Evolutionary conservation across 2,888 invertebrate species (phyloP).

Genomic region (Eupithecia tripunctaria): DNA sequence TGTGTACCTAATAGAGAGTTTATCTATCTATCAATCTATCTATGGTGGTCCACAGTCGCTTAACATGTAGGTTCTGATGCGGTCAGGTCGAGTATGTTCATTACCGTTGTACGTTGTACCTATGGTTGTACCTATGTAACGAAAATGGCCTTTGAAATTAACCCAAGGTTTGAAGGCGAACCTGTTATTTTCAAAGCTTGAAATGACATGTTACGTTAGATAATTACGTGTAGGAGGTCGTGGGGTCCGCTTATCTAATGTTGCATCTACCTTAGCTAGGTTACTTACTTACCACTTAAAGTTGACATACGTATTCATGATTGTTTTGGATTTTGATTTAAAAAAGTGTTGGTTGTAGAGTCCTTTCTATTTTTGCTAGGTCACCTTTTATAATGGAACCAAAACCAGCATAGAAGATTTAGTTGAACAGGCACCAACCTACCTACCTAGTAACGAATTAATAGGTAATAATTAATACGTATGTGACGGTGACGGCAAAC

Average conservation of each 20-base stretch:
- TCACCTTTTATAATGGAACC: not conserved
- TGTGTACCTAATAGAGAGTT: no score
- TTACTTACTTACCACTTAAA: no score
- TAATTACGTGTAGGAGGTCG: conserved; percentile 61
- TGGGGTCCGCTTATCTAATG: conserved; percentile 62
- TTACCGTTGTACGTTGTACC: no score
- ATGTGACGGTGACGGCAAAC: no score
- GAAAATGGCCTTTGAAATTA: conserved; percentile 48
- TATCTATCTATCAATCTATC: no score
- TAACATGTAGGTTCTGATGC: not conserved
- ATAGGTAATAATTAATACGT: not conserved
- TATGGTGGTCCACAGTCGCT: not conserved
- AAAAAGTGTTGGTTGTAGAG: conserved; percentile 8
- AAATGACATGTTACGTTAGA: conserved; percentile 72
- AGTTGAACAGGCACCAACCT: not conserved
- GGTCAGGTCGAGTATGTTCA: not conserved
- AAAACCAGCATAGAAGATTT: not conserved
- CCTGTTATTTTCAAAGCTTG: conserved; percentile 69
- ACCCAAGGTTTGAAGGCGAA: conserved; percentile 53
- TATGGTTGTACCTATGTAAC: conserved; percentile 25
- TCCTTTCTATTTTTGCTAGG: not conserved
- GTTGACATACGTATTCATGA: conserved; percentile 46
- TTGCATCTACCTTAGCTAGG: conserved; percentile 59
- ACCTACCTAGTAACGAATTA: not conserved
- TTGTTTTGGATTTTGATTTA: conserved; percentile 31